Evolutionary conservation across 2,113 vertebrate genomes (phyloP).

Genomic region (Siniperca knerii): DNA sequence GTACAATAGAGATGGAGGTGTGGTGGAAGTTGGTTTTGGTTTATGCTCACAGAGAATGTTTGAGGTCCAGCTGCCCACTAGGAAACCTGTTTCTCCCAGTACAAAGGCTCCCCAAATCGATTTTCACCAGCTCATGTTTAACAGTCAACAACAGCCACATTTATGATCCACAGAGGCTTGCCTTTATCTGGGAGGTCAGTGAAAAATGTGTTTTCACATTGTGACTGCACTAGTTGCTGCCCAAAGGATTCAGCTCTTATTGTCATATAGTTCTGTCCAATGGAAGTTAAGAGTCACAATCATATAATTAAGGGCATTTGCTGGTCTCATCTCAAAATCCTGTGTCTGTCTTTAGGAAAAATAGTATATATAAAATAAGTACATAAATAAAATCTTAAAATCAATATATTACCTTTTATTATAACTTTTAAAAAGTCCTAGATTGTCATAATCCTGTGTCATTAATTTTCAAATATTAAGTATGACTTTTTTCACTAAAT

Average conservation of each 20-base stretch:
- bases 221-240: conserved; percentile 41
- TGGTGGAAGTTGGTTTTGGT: conserved; percentile 16
- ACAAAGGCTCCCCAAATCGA: conserved; percentile 37
- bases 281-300: not conserved
- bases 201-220: conserved; percentile 38
- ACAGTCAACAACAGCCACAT: conserved; percentile 56
- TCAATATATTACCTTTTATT: not conserved
- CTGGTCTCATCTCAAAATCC: not conserved
- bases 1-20: conserved; percentile 28
- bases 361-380: not conserved
- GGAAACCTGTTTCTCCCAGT: conserved; percentile 29
- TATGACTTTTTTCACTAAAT: not conserved
- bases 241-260: conserved; percentile 5
- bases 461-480: not conserved
- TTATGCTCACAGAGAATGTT: conserved; percentile 19
- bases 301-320: not conserved
- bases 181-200: conserved; percentile 38
- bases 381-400: not conserved
- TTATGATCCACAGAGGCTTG: conserved; percentile 48
- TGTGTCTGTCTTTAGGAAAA: not conserved
- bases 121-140: conserved; percentile 64
- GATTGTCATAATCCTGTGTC: not conserved
- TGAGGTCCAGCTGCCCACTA: conserved; percentile 10
- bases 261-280: conserved; percentile 18
- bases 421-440: not conserved